Percentiles rank a stretch among this genome's conserved stretches.
Conservation (phyloP, 2,113 vertebrate species). For the Hemichromis elongatus region DNA sequence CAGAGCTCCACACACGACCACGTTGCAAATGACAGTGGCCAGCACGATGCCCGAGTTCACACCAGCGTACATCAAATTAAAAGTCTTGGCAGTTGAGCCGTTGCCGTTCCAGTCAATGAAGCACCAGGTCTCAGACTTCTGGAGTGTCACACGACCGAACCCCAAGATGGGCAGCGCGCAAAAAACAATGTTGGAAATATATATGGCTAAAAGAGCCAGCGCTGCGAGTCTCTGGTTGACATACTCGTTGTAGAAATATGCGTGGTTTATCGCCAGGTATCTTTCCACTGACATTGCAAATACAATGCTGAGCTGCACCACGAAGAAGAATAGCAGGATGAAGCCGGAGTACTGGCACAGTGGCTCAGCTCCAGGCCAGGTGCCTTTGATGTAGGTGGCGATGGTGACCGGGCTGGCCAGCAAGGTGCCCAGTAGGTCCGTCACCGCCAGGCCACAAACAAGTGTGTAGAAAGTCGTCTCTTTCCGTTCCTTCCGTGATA, state of each 20-base stretch:
- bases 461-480: slow-evolving; percentile 95
- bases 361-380: slow-evolving; percentile 80
- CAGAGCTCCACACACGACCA: slow-evolving; percentile 89
- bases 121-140: slow-evolving; percentile 86
- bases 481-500: slow-evolving; percentile 90
- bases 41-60: slow-evolving; percentile 89
- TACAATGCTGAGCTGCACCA: slow-evolving; percentile 92
- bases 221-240: slow-evolving; percentile 88
- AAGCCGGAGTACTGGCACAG: slow-evolving; percentile 95
- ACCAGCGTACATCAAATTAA: slow-evolving; percentile 89
- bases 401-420: slow-evolving; percentile 93
- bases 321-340: slow-evolving; percentile 93
- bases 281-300: slow-evolving; percentile 96
- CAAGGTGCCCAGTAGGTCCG: slow-evolving; percentile 92
- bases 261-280: slow-evolving; percentile 96
- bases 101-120: slow-evolving; percentile 91
- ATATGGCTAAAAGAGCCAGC: slow-evolving; percentile 82
- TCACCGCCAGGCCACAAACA: slow-evolving; percentile 90
- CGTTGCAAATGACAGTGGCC: slow-evolving; percentile 87
- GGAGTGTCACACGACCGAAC: slow-evolving; percentile 75
- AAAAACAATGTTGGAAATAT: slow-evolving; percentile 81
- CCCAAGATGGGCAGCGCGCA: slow-evolving; percentile 90
- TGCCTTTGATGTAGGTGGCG: slow-evolving; percentile 85
- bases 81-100: slow-evolving; percentile 74
- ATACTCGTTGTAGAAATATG: slow-evolving; percentile 92